phyloP scores from a whole-genome alignment of 2,797 vertebrate genomes.

The Podarcis siculus region DNA sequence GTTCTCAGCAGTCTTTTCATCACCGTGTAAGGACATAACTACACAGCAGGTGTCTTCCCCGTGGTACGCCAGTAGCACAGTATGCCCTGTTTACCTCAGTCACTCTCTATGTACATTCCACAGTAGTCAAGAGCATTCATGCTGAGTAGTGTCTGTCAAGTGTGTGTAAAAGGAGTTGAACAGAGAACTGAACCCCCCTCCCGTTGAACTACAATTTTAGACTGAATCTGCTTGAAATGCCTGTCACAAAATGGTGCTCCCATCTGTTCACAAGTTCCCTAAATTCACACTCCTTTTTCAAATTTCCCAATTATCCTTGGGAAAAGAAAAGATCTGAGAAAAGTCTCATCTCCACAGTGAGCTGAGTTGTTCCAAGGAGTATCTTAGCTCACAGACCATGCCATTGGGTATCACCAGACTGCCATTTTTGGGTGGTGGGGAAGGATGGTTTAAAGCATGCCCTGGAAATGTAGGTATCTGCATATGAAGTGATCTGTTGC shows the following conservation, averaged over 20 bases:
- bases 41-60: conserved; percentile 12
- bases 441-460: no score
- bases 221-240: rapidly evolving
- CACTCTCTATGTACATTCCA: not conserved
- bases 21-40: conserved; percentile 6
- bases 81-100: conserved; percentile 2
- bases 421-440: no score
- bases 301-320: not conserved
- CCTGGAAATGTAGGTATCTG: no score
- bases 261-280: not conserved
- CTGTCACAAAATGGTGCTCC: not conserved
- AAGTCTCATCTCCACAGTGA: not conserved
- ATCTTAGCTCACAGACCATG: not conserved
- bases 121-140: not conserved
- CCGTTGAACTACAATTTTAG: not conserved
- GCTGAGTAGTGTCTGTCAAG: not conserved
- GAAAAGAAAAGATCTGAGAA: not conserved
- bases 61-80: conserved; percentile 8
- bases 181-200: not conserved
- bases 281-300: not conserved
- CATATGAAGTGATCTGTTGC: no score
- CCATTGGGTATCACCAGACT: not conserved
- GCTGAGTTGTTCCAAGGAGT: not conserved
- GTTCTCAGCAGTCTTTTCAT: not conserved
- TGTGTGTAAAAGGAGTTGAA: not conserved